Evolutionary conservation across 2,797 vertebrate genomes (phyloP), one percentile per base, ranked within the genome.

Genomic region (Cuniculus paca): DNA sequence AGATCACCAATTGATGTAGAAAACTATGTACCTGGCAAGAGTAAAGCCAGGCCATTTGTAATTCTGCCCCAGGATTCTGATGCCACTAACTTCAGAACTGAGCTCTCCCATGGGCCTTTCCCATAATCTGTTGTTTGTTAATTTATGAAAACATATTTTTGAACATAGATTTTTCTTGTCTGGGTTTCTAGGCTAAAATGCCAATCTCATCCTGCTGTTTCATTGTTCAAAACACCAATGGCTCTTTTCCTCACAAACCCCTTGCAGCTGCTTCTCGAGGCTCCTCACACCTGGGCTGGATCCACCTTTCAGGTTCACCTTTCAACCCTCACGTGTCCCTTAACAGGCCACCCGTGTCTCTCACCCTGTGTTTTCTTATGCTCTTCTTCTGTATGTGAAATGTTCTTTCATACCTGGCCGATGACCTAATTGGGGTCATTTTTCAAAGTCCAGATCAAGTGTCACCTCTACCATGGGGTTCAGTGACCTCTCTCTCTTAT

Each of bases 391-490:
- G 16, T n/a, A 14, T 52, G 56, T 63, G 70, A 82, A 95, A 83
- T 94, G 56, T 88, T 93, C 56, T 61, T 90, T 90, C 61, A 48
- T 50, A 90, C 36, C 50, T 61, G 79, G 65, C 28, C 82, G 60
- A 90, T 96, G 86, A 96, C n/a, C 74, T 96, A 54, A 88, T 88
- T 48, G 74, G 48, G 78, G 26, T 92, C 45, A 77, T 90, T 94
- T 58, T 88, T 96, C 94, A 95, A 88, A 86, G 70, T 92, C 68
- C 77, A 75, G 50, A 78, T 84, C 70, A 88, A 94, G 93, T 90
- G 88, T 97, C 72, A 85, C 39, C 50, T 94, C 50, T 26, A 7
- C 70, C 36, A 26, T 92, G 79, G 96, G 74, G 42, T 42, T 34
- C 61, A 45, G 6, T 81, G 65, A 93, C 10, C 8, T 45, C 63